Evolutionary conservation across 2,797 vertebrate genomes (phyloP).

Genomic region (Acrossocheilus fasciatus): DNA sequence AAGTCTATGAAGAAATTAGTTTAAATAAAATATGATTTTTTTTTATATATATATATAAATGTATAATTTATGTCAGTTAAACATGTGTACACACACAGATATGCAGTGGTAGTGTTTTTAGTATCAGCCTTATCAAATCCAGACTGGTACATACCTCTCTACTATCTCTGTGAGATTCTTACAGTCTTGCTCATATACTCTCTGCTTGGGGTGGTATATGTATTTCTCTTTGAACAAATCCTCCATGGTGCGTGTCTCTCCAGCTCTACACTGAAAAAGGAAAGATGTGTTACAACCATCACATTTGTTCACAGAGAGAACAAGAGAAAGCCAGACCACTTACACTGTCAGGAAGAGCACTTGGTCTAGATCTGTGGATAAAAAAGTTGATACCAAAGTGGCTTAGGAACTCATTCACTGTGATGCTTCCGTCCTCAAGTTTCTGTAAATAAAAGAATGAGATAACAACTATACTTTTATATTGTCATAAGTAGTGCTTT

Average conservation of each 20-base stretch:
- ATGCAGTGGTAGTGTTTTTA: not conserved
- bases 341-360: conserved; percentile 86
- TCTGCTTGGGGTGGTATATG: conserved; percentile 83
- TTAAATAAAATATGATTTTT: not conserved
- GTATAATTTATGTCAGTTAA: not conserved
- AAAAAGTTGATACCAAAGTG: conserved; percentile 88
- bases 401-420: conserved; percentile 88
- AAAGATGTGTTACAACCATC: not conserved
- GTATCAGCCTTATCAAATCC: no score
- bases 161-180: conserved; percentile 78
- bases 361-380: conserved; percentile 92
- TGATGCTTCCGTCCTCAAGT: conserved; percentile 85
- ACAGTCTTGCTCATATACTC: conserved; percentile 87
- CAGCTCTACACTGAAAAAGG: conserved; percentile 67
- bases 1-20: conserved; percentile 64
- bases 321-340: conserved; percentile 42
- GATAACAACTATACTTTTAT: not conserved
- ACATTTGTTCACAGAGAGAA: not conserved
- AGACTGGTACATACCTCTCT: conserved; percentile 78
- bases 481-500: not conserved
- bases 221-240: conserved; percentile 83
- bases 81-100: not conserved
- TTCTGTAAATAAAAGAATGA: conserved; percentile 78
- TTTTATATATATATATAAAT: not conserved
- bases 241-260: conserved; percentile 70